Conservation (phyloP, 2,113 vertebrate genomes). For the Bambusicola thoracicus region DNA sequence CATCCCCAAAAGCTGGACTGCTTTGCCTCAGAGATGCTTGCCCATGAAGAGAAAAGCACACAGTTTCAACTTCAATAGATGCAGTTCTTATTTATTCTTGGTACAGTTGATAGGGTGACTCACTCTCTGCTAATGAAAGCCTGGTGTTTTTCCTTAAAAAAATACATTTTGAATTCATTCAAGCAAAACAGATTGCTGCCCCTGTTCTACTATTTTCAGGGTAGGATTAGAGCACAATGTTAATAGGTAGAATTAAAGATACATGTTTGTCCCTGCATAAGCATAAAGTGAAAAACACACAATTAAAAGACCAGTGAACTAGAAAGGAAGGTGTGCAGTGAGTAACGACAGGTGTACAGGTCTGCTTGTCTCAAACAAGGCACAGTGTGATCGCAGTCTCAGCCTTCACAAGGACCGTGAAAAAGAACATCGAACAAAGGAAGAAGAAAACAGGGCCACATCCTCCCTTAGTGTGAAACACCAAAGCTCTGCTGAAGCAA, state of each 20-base stretch:
- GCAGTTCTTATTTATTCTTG: conserved; percentile 69
- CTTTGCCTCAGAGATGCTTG: conserved; percentile 64
- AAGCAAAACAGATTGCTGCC: conserved; percentile 29
- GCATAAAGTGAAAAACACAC: conserved; percentile 41
- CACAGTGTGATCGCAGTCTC: not conserved
- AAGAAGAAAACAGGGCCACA: not conserved
- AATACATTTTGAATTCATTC: conserved; percentile 44
- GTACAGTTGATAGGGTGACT: conserved; percentile 70
- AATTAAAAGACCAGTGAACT: conserved; percentile 18
- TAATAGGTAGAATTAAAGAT: conserved; percentile 35
- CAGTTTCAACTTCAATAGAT: conserved; percentile 66
- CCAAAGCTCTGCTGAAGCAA: not conserved
- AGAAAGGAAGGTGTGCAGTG: not conserved
- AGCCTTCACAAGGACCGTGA: not conserved
- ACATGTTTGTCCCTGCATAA: conserved; percentile 2
- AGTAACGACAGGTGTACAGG: not conserved
- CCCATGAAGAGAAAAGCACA: conserved; percentile 59
- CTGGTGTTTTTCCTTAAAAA: conserved; percentile 43
- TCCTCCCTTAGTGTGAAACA: not conserved
- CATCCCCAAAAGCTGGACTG: conserved; percentile 40
- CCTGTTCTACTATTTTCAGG: conserved; percentile 50
- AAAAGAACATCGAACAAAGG: not conserved
- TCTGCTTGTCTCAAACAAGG: not conserved
- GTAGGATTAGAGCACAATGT: conserved; percentile 27
- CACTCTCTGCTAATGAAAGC: conserved; percentile 68